Percentiles rank a stretch among this genome's conserved stretches.
These are phyloP conservation scores for Drosophila siamana DNA, from an alignment of 2,888 invertebrate species.

Conservation along the genomic window DNA sequence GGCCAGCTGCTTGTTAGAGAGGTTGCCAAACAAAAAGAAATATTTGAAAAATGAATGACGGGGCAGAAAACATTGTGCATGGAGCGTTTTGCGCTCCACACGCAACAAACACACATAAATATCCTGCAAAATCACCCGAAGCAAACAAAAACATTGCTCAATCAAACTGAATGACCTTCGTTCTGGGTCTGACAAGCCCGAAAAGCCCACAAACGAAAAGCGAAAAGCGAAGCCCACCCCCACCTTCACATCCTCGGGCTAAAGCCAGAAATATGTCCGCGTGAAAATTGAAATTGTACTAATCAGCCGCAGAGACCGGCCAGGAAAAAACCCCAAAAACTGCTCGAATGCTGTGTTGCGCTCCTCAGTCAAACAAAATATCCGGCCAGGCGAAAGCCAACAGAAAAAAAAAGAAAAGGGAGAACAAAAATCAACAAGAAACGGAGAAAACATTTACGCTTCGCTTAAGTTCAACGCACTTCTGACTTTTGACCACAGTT, in stretches of 20 bases:
- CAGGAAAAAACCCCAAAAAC: slow-evolving; percentile 4
- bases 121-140: slow-evolving; percentile 70
- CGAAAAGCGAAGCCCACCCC: neutral
- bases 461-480: slow-evolving; percentile 63
- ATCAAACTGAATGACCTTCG: slow-evolving; percentile 67
- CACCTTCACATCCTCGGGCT: too few species aligned
- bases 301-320: slow-evolving; percentile 55
- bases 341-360: slow-evolving; percentile 4
- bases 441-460: slow-evolving; percentile 67
- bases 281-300: slow-evolving; percentile 77
- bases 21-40: slow-evolving; percentile 27
- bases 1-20: slow-evolving; percentile 35
- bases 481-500: slow-evolving; percentile 68
- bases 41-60: slow-evolving; percentile 58
- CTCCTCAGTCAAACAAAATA: slow-evolving; percentile 14
- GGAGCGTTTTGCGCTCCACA: slow-evolving; percentile 8
- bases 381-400: slow-evolving; percentile 16
- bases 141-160: slow-evolving; percentile 72
- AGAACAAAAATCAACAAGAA: slow-evolving; percentile 18
- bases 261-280: slow-evolving; percentile 56
- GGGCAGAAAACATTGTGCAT: slow-evolving; percentile 41
- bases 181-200: slow-evolving; percentile 51
- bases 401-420: slow-evolving; percentile 20
- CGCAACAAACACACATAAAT: slow-evolving; percentile 55
- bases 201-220: slow-evolving; percentile 17